A percentile compares a stretch with the other conserved stretches of the same genome.
These are phyloP conservation scores for Samia ricini DNA, from an alignment of 1,140 invertebrate species.

Conservation along the genomic window DNA sequence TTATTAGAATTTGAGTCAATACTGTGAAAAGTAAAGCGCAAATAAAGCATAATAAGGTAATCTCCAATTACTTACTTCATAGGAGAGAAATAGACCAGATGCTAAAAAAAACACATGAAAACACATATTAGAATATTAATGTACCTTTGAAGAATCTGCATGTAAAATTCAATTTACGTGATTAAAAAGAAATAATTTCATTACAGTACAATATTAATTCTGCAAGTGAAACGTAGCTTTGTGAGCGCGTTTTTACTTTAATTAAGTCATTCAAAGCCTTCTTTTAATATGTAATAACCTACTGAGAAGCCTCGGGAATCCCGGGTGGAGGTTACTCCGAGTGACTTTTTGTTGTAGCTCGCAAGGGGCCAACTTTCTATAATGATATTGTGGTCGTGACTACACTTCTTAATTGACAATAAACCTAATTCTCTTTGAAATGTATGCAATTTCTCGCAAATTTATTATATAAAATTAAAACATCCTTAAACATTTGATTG, in stretches of 20 bases:
- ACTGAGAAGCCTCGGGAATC: not conserved
- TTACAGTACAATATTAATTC: conserved; percentile 2
- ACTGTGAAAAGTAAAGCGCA: too few relatives aligned
- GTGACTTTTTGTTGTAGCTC: conserved; percentile 6
- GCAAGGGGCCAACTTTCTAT: conserved; percentile 1
- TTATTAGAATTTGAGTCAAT: too few relatives aligned
- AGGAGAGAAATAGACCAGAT: too few relatives aligned
- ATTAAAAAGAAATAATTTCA: not conserved
- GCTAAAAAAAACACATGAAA: too few relatives aligned
- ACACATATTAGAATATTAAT: too few relatives aligned
- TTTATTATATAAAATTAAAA: too few relatives aligned
- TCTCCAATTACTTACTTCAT: too few relatives aligned
- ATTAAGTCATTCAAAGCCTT: conserved; percentile 10
- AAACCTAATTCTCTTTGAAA: not conserved
- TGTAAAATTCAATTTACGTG: not conserved
- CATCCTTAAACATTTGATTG: too few relatives aligned
- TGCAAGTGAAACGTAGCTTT: not conserved
- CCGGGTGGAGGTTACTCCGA: not conserved
- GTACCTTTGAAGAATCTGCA: too few relatives aligned
- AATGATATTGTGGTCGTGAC: conserved; percentile 9
- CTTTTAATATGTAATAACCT: conserved; percentile 11
- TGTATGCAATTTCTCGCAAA: not conserved
- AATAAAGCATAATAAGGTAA: too few relatives aligned
- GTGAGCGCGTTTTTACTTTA: not conserved
- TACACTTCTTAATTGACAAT: not conserved